Evolutionary conservation across 2,888 invertebrate species (phyloP), one percentile per base, ranked within the genome.

Genomic region (Hirtodrosophila alboralis): DNA sequence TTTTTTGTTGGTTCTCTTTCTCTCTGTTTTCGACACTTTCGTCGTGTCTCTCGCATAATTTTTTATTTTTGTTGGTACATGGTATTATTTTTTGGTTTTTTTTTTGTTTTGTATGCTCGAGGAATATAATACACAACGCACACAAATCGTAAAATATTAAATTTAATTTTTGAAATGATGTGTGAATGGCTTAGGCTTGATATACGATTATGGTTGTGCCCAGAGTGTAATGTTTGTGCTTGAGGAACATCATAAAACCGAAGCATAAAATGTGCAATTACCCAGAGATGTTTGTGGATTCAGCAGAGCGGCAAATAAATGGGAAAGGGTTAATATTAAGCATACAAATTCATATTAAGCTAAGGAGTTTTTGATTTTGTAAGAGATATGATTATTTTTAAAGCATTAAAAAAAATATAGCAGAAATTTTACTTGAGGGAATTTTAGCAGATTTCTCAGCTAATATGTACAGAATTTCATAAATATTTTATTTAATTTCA

Each of bases 111-210:
- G n/a, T n/a, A n/a, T n/a, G n/a, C n/a, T n/a, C n/a, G n/a, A n/a
- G 44, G 33, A 51, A 54, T 43, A 33, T 12, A 23, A 8, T 10
- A 26, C 38, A 28, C 34, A 38, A 27, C 49, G 54, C 65, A 79
- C 66, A 64, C 72, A 85, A 75, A 85, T 85, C 85, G 84, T 81
- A 81, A 86, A 87, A 84, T 86, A 84, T 86, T 75, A 75, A 87
- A 86, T 86, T 87, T 84, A 84, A 86, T 86, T 84, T 87, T 74
- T 71, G 57, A 88, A 87, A 87, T 87, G 75, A 86, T 87, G 84
- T 87, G 87, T 70, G 81, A 87, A 87, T 78, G 83, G 65, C 75
- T 83, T 78, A 73, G 85, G 61, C 83, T 56, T 74, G 84, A 75
- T 73, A 70, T 77, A 81, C 61, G 69, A 69, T 81, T 65, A 86